Percentiles rank a stretch among this genome's conserved stretches.
phyloP scores from a whole-genome alignment of 2,888 invertebrate genomes.

The Orthosia cruda region DNA sequence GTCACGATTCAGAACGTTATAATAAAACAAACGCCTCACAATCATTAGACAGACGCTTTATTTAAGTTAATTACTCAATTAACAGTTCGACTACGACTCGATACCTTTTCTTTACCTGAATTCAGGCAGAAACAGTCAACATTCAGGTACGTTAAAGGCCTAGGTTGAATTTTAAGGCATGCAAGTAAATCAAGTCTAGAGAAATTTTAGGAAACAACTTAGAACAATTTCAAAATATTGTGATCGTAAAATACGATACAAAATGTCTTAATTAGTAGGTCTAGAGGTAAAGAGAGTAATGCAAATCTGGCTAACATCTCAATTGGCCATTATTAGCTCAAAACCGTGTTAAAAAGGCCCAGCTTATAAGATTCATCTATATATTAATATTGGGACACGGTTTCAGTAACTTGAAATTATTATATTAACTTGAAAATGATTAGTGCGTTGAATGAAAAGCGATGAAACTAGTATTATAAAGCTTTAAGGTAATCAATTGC shows the following conservation, averaged over 20 bases:
- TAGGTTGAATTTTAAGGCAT: not conserved
- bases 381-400: not conserved
- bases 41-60: conserved; percentile 70
- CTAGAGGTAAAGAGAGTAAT: not conserved
- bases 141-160: not conserved
- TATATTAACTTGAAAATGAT: not conserved
- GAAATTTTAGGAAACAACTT: not conserved
- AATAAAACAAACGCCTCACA: conserved; percentile 77
- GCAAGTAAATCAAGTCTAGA: not conserved
- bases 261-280: not conserved
- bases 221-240: not conserved
- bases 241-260: not conserved
- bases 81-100: too few relatives aligned
- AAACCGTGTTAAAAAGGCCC: not conserved
- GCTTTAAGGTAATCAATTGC: not conserved
- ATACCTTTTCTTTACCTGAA: not conserved
- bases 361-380: not conserved
- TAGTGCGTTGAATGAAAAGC: not conserved
- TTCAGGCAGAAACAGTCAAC: not conserved
- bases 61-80: not conserved
- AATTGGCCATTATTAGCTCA: not conserved
- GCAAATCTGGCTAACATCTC: not conserved
- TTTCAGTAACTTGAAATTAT: not conserved
- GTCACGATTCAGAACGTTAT: conserved; percentile 73
- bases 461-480: conserved; percentile 2